These are phyloP conservation scores for Ferrisia virgata DNA, from an alignment of 2,888 invertebrate genomes.

Conservation along the genomic window DNA sequence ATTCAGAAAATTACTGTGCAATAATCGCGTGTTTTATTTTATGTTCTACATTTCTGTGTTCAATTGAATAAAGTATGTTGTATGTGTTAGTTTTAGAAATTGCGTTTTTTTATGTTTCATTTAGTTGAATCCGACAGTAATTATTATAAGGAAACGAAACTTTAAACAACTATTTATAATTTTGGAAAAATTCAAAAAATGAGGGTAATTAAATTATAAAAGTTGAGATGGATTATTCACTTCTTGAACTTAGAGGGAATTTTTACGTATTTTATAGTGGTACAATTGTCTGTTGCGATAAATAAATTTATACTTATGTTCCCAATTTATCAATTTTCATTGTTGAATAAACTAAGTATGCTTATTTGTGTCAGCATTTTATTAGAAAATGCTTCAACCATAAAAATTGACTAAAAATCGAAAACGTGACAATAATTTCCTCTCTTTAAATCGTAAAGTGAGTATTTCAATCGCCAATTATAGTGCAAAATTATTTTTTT, in stretches of 20 bases:
- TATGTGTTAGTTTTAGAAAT: background rate
- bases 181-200: no score
- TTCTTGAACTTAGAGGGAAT: background rate
- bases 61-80: background rate
- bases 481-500: background rate
- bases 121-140: no score
- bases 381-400: background rate
- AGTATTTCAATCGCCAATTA: background rate
- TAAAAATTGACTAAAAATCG: background rate
- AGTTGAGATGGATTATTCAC: no score
- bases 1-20: background rate
- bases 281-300: background rate
- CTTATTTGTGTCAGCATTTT: background rate
- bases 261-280: background rate
- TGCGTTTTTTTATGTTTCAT: background rate
- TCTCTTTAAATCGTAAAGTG: background rate
- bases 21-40: background rate
- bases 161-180: no score
- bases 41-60: background rate
- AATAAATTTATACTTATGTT: background rate
- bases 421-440: background rate
- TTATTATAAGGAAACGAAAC: no score
- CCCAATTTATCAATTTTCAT: background rate
- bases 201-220: no score
- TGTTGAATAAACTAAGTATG: background rate